Base-by-base conservation (phyloP, 2,888 invertebrate species). In the Pandemis heparana region DNA sequence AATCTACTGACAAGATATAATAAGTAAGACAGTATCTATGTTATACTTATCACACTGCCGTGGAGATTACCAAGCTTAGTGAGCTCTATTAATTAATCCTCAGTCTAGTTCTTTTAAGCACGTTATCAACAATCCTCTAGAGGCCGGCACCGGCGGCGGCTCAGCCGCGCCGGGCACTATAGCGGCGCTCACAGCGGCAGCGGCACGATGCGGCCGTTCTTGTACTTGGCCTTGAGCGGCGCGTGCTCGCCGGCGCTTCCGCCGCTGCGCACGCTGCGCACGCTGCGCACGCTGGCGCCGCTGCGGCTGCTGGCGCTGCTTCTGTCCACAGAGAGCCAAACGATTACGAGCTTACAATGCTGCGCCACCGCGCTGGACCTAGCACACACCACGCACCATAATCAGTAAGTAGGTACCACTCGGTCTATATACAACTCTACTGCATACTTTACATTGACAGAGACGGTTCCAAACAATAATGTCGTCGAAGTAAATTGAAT, bases 181-280 rank as follows among this genome's bases (percentile, higher is more conserved):
- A 3, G 53, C 56, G 23, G 5, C 46, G 5, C 43, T 67, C 79
- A 86, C 77, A 88, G 71, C 5, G 88, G 74, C 64, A 87, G 71
- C 5, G 88, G 74, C 64, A 87, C 86, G 70, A 89, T 82, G 41
- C 84, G 83, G 12, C 89, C 89, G 77, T 84, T 80, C 76, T n/a
- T 48, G 48, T 48, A 48, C 48, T 48, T 48, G 48, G 48, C 48
- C n/a, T 6, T 5, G n/a, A 48, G 48, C 23, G 56, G n/a, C 56
- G 56, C 48, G n/a, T 48, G 8, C 23, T n/a, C 56, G 71, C 5
- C 88, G 73, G 61, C 86, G 70, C 88, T 82, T 39, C 83, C 85
- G 75, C 68, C 65, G 64, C 61, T 74, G 43, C 14, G 75, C 23
- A 16, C 72, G 74, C 59, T 77, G 71, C n/a, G 76, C 39, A 62